Evolutionary conservation across 2,113 vertebrate species (phyloP).

Genomic region (Phyllopteryx taeniolatus): DNA sequence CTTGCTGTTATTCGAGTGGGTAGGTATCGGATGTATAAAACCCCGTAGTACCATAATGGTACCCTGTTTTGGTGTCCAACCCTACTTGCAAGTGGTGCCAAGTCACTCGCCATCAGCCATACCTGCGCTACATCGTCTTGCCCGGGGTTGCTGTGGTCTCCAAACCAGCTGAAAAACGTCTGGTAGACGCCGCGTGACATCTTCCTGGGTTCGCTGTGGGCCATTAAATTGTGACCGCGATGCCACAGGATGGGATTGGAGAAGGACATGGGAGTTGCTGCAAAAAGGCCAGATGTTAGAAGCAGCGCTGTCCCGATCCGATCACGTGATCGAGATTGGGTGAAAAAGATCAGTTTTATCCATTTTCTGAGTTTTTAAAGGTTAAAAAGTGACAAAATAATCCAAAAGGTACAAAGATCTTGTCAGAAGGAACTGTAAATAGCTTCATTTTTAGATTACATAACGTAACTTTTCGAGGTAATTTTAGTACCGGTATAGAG

Average conservation of each 20-base stretch:
- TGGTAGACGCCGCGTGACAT: constrained; percentile 68
- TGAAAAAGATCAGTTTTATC: not conserved
- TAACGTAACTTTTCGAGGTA: too few species aligned
- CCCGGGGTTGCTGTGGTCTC: constrained; percentile 75
- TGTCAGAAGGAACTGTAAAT: too few species aligned
- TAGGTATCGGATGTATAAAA: too few species aligned
- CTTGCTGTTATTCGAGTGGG: too few species aligned
- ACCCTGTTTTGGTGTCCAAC: not conserved
- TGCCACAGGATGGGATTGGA: constrained; percentile 79
- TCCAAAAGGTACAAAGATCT: too few species aligned
- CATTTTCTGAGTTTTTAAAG: too few species aligned
- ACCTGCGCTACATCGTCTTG: constrained; percentile 79
- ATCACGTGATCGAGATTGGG: too few species aligned
- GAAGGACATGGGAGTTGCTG: constrained; percentile 73
- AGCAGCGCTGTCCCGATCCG: too few species aligned
- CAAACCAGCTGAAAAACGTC: constrained; percentile 81
- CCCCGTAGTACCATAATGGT: too few species aligned
- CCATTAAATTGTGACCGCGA: constrained; percentile 74
- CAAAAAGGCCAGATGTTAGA: not conserved
- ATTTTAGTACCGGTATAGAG: too few species aligned
- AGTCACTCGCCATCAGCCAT: not conserved
- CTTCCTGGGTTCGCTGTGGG: constrained; percentile 67
- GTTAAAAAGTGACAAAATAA: too few species aligned
- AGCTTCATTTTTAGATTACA: too few species aligned
- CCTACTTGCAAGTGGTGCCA: not conserved